Evolutionary conservation across 2,797 vertebrate species (phyloP).

Genomic region (Gymnothorax reevesii): DNA sequence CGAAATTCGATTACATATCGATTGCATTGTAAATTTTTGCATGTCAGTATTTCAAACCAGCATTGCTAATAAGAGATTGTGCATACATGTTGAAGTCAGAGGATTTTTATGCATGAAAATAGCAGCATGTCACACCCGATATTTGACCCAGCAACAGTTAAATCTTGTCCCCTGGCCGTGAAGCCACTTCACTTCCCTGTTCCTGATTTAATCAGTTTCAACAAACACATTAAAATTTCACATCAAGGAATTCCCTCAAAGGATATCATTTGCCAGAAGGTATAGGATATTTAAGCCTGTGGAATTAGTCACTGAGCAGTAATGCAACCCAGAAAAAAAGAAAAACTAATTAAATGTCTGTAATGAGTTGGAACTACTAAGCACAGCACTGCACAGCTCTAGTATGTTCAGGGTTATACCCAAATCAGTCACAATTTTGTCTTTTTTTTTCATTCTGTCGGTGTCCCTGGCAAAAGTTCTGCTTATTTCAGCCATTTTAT

Average conservation of each 20-base stretch:
- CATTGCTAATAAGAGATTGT: background rate
- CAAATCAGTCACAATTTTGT: background rate
- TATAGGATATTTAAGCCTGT: slow-evolving; percentile 16
- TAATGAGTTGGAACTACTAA: slow-evolving; percentile 13
- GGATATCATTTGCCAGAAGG: background rate
- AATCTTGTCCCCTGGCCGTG: background rate
- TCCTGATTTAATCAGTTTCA: slow-evolving; percentile 12
- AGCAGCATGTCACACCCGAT: background rate
- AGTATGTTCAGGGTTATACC: background rate
- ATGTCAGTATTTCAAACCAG: background rate
- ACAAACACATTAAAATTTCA: slow-evolving; percentile 8
- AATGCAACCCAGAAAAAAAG: background rate
- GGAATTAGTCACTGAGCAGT: background rate
- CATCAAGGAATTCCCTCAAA: slow-evolving; percentile 11
- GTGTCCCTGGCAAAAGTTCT: too few relatives aligned
- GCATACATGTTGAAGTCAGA: background rate
- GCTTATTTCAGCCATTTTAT: too few relatives aligned
- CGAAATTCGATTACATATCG: too few relatives aligned
- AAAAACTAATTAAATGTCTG: slow-evolving; percentile 2
- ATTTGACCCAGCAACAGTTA: background rate
- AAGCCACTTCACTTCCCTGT: background rate
- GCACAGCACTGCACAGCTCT: background rate
- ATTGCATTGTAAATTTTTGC: slow-evolving; percentile 2
- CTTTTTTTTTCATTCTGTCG: too few relatives aligned
- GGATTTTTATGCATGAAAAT: background rate